phyloP scores from a whole-genome alignment of 2,797 vertebrate genomes.

The Presbytis comata region DNA sequence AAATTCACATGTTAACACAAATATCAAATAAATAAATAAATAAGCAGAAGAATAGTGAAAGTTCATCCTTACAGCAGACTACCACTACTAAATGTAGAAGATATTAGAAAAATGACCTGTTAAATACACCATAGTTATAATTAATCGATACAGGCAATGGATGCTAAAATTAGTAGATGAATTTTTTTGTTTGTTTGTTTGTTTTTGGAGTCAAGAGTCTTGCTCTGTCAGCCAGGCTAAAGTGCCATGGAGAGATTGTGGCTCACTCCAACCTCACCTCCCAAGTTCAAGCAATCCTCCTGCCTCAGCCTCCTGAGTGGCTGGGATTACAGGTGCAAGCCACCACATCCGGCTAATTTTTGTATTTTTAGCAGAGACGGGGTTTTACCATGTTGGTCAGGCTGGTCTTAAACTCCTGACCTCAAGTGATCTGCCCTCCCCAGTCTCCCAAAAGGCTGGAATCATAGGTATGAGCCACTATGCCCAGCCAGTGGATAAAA shows the following conservation, averaged over 20 bases:
- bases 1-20: background rate
- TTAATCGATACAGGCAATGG: background rate
- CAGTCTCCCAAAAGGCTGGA: background rate
- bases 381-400: background rate
- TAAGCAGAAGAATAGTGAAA: background rate
- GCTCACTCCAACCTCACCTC: background rate
- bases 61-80: background rate
- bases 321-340: background rate
- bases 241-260: background rate
- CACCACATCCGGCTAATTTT: background rate
- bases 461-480: background rate
- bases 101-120: background rate
- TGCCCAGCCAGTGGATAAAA: background rate
- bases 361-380: background rate
- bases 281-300: background rate
- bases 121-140: background rate
- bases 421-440: background rate
- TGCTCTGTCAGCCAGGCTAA: background rate
- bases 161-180: background rate
- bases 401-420: background rate
- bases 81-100: background rate
- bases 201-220: background rate
- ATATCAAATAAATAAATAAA: background rate
- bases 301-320: background rate
- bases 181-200: too few species aligned